These are phyloP conservation scores for Cabera pusaria DNA, from an alignment of 2,888 invertebrate genomes.

Conservation along the genomic window DNA sequence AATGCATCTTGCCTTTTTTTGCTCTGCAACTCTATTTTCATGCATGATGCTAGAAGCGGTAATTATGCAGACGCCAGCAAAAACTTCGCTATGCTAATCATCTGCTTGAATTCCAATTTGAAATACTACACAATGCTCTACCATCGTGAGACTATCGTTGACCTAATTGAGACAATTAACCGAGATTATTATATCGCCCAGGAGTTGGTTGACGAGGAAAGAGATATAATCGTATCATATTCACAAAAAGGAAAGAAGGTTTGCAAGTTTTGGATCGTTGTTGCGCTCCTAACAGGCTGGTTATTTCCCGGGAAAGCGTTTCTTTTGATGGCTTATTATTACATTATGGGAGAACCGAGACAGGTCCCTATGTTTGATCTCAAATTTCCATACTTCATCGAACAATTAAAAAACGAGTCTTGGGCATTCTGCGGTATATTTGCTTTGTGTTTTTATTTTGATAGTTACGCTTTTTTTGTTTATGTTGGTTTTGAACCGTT, in stretches of 20 bases:
- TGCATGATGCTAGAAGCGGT: conserved; percentile 42
- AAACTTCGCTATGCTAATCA: conserved; percentile 49
- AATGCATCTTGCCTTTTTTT: conserved; percentile 26
- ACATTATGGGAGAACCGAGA: conserved; percentile 41
- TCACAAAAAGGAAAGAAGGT: conserved; percentile 44
- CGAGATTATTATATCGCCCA: conserved; percentile 48
- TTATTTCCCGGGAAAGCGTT: conserved; percentile 55
- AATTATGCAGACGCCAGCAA: conserved; percentile 51
- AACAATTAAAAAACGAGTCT: conserved; percentile 41
- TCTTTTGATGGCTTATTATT: conserved; percentile 45
- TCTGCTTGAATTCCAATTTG: conserved; percentile 44
- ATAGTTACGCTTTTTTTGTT: conserved; percentile 40
- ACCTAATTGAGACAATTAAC: conserved; percentile 46
- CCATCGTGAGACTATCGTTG: conserved; percentile 38
- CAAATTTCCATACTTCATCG: conserved; percentile 45
- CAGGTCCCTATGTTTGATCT: conserved; percentile 54
- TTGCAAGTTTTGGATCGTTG: conserved; percentile 49
- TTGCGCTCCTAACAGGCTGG: conserved; percentile 36
- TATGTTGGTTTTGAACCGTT: conserved; percentile 64
- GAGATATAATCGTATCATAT: conserved; percentile 42
- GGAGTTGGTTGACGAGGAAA: conserved; percentile 40
- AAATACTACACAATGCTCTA: conserved; percentile 51
- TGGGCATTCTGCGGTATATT: conserved; percentile 39
- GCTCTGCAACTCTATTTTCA: conserved; percentile 44
- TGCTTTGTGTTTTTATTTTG: conserved; percentile 39